phyloP scores from a whole-genome alignment of 2,888 invertebrate species.

The Phyllotreta cruciferae region DNA sequence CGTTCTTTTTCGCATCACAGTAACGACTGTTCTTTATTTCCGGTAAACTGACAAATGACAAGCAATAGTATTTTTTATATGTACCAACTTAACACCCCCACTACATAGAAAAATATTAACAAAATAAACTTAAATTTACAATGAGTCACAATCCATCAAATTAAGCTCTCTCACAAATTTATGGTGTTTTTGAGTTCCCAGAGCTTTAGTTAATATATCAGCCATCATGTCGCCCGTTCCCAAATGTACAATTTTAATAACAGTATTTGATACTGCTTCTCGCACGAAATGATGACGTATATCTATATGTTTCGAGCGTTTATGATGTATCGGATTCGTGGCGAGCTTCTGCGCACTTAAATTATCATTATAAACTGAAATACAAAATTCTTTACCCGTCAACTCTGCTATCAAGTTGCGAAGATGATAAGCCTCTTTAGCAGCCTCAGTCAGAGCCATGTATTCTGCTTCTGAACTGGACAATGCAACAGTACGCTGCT shows the following conservation, averaged over 20 bases:
- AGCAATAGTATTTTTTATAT: too few species aligned
- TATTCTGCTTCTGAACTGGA: conserved; percentile 20
- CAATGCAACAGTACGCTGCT: conserved; percentile 49
- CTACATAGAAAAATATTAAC: too few species aligned
- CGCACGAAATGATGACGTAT: conserved; percentile 10
- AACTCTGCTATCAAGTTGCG: not conserved
- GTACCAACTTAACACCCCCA: too few species aligned
- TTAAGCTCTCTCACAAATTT: not conserved
- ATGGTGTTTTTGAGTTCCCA: conserved; percentile 19
- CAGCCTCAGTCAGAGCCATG: conserved; percentile 4
- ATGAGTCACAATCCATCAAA: too few species aligned
- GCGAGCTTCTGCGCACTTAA: too few species aligned
- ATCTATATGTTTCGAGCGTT: not conserved
- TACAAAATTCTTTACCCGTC: too few species aligned
- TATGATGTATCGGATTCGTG: too few species aligned
- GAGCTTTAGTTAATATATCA: conserved; percentile 22
- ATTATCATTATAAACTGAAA: too few species aligned
- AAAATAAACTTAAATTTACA: too few species aligned
- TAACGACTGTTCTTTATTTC: too few species aligned
- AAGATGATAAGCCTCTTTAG: not conserved
- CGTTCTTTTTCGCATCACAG: too few species aligned
- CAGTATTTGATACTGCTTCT: conserved; percentile 15
- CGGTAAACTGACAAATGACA: too few species aligned
- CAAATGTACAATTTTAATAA: conserved; percentile 19
- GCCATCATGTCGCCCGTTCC: conserved; percentile 20